Percentiles rank a stretch among this genome's conserved stretches.
Evolutionary conservation across 2,113 vertebrate genomes (phyloP).

Genomic region (Callionymus lyra): DNA sequence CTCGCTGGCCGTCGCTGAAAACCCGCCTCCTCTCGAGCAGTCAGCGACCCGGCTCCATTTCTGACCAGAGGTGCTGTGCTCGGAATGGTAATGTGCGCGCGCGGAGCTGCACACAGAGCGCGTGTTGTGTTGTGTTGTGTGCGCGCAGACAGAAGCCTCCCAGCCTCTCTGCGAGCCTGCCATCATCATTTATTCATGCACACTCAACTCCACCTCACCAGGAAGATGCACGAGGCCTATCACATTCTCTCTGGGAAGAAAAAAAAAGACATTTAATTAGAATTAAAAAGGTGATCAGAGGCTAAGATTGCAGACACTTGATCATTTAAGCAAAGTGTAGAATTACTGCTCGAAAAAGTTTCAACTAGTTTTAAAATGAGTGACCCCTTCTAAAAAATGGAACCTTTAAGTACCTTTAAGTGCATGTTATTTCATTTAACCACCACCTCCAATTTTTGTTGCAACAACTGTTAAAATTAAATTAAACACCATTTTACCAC

Average conservation of each 20-base stretch:
- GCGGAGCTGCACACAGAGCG: conserved; percentile 54
- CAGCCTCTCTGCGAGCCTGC: conserved; percentile 48
- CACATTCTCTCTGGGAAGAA: conserved; percentile 12
- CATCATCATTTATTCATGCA: conserved; percentile 62
- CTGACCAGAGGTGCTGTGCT: conserved; percentile 59
- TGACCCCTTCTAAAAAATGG: too few relatives aligned
- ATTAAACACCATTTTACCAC: too few relatives aligned
- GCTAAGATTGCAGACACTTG: too few relatives aligned
- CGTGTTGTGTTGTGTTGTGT: too few relatives aligned
- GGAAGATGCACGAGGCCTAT: conserved; percentile 21
- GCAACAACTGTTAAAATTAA: too few relatives aligned
- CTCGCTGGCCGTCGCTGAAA: conserved; percentile 39
- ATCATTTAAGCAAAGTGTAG: too few relatives aligned
- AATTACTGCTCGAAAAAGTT: too few relatives aligned
- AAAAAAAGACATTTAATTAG: not conserved
- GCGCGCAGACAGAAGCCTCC: conserved; percentile 54
- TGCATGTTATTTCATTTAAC: too few relatives aligned
- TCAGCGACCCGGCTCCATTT: conserved; percentile 54
- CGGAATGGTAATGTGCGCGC: conserved; percentile 62
- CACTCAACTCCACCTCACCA: conserved; percentile 37
- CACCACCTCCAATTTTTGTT: too few relatives aligned
- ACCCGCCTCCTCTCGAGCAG: conserved; percentile 19
- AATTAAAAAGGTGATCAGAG: not conserved
- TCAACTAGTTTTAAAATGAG: too few relatives aligned
- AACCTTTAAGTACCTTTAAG: too few relatives aligned